Conservation (phyloP, 2,113 vertebrate genomes). For the Edolisoma coerulescens region DNA sequence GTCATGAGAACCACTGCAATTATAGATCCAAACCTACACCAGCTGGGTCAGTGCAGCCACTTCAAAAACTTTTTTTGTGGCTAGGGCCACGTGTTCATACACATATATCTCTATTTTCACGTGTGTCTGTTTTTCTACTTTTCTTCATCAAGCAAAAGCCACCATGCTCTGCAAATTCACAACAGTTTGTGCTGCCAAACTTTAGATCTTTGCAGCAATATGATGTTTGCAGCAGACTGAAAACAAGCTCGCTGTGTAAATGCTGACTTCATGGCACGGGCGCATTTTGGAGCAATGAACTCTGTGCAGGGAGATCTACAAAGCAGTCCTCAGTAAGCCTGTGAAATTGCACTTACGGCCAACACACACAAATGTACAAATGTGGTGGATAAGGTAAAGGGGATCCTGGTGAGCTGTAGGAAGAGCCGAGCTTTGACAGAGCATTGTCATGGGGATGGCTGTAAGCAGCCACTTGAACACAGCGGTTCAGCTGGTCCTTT, state of each 20-base stretch:
- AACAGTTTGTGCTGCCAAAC: background rate
- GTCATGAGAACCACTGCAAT: slow-evolving; percentile 43
- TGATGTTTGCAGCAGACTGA: background rate
- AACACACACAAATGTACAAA: background rate
- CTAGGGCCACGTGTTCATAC: background rate
- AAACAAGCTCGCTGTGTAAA: background rate
- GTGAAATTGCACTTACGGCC: background rate
- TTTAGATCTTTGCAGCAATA: background rate
- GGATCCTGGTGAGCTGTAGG: background rate
- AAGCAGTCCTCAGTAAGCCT: background rate
- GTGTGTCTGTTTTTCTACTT: background rate
- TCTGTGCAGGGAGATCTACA: background rate
- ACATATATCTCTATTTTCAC: background rate
- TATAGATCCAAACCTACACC: slow-evolving; percentile 24
- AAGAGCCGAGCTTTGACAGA: background rate
- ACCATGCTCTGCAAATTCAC: background rate
- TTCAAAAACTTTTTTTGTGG: background rate
- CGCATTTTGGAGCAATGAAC: background rate
- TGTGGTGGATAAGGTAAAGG: background rate
- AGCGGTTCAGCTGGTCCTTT: background rate
- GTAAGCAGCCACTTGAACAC: background rate
- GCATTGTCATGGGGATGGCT: background rate
- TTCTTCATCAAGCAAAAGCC: background rate
- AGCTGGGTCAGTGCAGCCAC: background rate
- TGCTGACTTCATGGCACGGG: accelerated